These are phyloP conservation scores for Calypte anna DNA, from an alignment of 2,113 vertebrate species.

Conservation along the genomic window DNA sequence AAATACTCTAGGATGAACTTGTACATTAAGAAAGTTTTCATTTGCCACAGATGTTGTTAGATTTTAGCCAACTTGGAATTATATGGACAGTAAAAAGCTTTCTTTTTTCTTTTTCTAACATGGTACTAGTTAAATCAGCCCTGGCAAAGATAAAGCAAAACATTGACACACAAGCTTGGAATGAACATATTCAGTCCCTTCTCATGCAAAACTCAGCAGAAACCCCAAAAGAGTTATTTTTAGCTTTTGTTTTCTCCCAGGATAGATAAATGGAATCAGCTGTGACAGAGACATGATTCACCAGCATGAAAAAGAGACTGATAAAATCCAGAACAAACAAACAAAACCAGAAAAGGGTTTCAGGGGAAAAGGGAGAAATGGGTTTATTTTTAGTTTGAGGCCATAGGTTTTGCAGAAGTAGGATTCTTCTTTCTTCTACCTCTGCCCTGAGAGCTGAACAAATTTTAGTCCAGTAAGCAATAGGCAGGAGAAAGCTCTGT, in stretches of 20 bases:
- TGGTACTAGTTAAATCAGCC: slow-evolving; percentile 24
- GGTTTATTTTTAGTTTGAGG: slow-evolving; percentile 25
- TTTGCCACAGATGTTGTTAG: slow-evolving; percentile 20
- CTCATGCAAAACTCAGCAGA: slow-evolving; percentile 56
- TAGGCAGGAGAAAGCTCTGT: background rate
- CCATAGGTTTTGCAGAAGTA: slow-evolving; percentile 1
- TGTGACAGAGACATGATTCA: slow-evolving; percentile 64
- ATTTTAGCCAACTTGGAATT: slow-evolving; percentile 45
- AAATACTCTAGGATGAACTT: background rate
- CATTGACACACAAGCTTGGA: slow-evolving; percentile 43
- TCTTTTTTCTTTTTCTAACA: background rate
- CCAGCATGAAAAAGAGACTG: slow-evolving; percentile 45
- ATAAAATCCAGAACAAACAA: slow-evolving; percentile 70
- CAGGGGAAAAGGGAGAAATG: background rate
- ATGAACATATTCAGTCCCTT: slow-evolving; percentile 42
- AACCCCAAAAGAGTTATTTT: slow-evolving; percentile 64
- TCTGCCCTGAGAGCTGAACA: background rate
- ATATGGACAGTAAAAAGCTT: background rate
- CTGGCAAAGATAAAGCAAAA: slow-evolving; percentile 58
- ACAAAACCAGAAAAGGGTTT: slow-evolving; percentile 40
- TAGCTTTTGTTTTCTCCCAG: slow-evolving; percentile 62
- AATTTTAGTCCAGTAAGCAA: slow-evolving; percentile 5
- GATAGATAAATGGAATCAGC: slow-evolving; percentile 69
- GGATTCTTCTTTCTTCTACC: slow-evolving; percentile 13
- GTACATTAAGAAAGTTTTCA: background rate